Evolutionary conservation across 2,113 vertebrate genomes (phyloP).

Genomic region (Chloropsis hardwickii): DNA sequence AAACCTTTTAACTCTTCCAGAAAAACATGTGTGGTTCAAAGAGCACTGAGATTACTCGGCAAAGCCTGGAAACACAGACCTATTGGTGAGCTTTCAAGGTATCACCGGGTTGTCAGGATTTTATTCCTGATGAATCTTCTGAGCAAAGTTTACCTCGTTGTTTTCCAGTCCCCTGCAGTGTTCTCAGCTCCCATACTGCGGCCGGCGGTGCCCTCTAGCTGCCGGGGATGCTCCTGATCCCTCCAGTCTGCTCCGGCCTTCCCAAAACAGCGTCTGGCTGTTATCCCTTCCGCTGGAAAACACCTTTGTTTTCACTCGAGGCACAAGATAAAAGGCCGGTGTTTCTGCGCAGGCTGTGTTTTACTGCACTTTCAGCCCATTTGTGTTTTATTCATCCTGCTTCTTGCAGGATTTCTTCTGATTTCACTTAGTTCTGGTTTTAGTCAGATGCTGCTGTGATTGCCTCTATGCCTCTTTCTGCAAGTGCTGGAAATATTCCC

Average conservation of each 20-base stretch:
- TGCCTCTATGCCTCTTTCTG: neutral
- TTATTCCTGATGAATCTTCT: neutral
- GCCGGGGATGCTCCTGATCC: neutral
- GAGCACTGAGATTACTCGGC: neutral
- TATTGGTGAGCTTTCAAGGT: neutral
- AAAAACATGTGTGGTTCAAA: neutral
- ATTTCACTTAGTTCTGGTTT: neutral
- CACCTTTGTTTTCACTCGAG: neutral
- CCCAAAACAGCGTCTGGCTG: neutral
- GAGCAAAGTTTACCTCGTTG: neutral
- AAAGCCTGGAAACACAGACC: neutral
- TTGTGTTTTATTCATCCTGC: neutral
- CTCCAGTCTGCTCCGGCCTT: neutral
- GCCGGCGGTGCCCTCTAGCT: slow-evolving; percentile 62
- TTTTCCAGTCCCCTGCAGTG: neutral
- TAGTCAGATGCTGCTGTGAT: neutral
- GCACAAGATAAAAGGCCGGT: neutral
- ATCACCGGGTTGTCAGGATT: neutral
- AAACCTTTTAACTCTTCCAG: neutral
- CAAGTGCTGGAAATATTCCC: neutral
- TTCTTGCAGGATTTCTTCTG: neutral
- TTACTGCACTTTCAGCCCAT: neutral
- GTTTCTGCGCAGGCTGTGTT: neutral
- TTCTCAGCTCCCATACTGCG: neutral
- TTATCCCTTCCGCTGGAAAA: neutral